Evolutionary conservation across 2,113 vertebrate genomes (phyloP), one percentile per base, ranked within the genome.

Genomic region (Pipa parva): DNA sequence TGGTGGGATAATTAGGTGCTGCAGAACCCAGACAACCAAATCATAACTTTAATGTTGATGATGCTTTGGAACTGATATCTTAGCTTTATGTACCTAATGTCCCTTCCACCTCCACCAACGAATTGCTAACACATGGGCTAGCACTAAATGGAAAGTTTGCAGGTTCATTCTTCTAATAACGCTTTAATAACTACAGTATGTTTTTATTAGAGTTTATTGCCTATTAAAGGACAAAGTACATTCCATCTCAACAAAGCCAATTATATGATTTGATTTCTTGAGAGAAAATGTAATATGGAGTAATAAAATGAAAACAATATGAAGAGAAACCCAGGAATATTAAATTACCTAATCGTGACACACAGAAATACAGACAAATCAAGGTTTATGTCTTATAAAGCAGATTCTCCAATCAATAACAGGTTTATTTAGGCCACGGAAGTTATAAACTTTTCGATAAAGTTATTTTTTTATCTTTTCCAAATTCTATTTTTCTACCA

Each of bases 291-390:
- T 76, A 80, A 78, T 75, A 80, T 66, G 80, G 81, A 81, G 79
- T 79, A 78, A 84, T 84, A 85, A 85, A 84, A 74, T 73, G 63
- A 50, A 79, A 78, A 76, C 70, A 78, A 77, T 73, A 77, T 71
- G 65, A 81, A 79, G 59, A 75, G 71, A 73, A 65, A 77, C 72
- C 75, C 59, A 77, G 75, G 77, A 71, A 75, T 76, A 84, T 79
- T 78, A 78, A 80, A 79, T 80, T 76, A 71, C 73, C 77, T 78
- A 79, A 83, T 74, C 70, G 82, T 80, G 81, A 80, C 66, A 76
- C 31, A 77, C 74, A 71, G 69, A 77, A 79, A 68, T 45, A 78
- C 72, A 73, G 56, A 71, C 24, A 69, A 63, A 65, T 60, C 72
- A 73, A 72, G 63, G 77, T 77, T 7, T 10, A 33, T 64, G 74